Evolutionary conservation across 2,888 invertebrate species (phyloP).

Genomic region (Nomada ruficornis): DNA sequence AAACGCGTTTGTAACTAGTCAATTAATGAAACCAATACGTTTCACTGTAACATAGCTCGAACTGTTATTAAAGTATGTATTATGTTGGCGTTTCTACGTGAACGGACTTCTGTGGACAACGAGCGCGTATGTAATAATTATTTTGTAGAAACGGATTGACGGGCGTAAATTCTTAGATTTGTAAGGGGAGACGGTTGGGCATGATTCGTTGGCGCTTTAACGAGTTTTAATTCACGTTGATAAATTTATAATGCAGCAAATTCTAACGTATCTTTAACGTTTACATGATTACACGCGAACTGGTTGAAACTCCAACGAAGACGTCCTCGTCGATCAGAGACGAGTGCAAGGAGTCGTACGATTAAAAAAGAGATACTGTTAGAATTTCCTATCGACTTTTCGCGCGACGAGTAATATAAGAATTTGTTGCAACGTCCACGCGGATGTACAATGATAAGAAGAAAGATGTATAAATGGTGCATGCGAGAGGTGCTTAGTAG

Average conservation of each 20-base stretch:
- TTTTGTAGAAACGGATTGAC: conserved; percentile 40
- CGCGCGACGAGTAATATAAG: conserved; percentile 4
- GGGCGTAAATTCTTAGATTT: neutral
- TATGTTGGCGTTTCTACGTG: conserved; percentile 62
- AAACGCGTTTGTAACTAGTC: conserved; percentile 82
- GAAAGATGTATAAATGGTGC: conserved; percentile 63
- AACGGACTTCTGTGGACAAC: conserved; percentile 23
- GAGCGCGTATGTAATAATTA: conserved; percentile 31
- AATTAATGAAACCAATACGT: conserved; percentile 70
- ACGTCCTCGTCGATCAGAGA: conserved; percentile 1
- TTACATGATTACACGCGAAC: neutral
- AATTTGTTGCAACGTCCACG: conserved; percentile 20
- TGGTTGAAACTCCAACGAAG: neutral
- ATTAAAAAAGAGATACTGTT: conserved; percentile 6
- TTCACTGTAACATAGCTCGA: conserved; percentile 70
- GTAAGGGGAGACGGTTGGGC: neutral
- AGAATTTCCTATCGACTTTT: conserved; percentile 31
- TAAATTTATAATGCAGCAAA: no score
- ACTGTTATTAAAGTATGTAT: conserved; percentile 26
- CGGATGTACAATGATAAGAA: conserved; percentile 12
- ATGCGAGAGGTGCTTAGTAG: conserved; percentile 61
- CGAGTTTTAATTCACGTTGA: neutral
- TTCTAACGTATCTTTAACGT: no score
- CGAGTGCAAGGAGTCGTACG: conserved; percentile 6
- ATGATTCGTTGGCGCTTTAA: conserved; percentile 16